Percentiles rank a stretch among this genome's conserved stretches.
Conservation (phyloP, 2,888 invertebrate genomes). For the Sinhomidia bicolor region DNA sequence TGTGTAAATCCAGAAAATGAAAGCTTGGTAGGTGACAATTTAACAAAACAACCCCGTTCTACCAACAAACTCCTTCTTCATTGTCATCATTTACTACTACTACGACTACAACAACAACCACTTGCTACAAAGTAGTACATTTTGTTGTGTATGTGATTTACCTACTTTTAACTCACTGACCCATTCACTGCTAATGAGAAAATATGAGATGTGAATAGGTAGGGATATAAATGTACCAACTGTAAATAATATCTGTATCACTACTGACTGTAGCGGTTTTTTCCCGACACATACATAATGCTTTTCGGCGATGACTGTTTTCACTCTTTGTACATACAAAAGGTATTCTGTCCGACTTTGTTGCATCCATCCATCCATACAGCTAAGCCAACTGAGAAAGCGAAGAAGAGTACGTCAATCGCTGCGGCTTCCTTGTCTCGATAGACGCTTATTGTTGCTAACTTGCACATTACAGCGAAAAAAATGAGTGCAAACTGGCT, state of each 20-base stretch:
- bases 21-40: constrained; percentile 34
- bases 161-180: constrained; percentile 36
- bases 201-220: neutral
- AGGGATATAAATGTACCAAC: neutral
- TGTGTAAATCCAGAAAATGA: constrained; percentile 57
- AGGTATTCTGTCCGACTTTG: constrained; percentile 21
- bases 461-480: constrained; percentile 21
- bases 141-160: constrained; percentile 14
- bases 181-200: constrained; percentile 37
- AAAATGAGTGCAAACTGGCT: constrained; percentile 31
- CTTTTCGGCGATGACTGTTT: constrained; percentile 8
- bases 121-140: constrained; percentile 17
- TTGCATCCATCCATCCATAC: neutral
- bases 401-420: neutral
- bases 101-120: neutral
- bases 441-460: neutral
- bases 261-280: constrained; percentile 24
- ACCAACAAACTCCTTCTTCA: neutral
- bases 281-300: constrained; percentile 32
- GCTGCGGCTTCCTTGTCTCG: neutral
- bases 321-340: too few species aligned
- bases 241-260: constrained; percentile 48
- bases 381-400: neutral
- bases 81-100: neutral
- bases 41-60: neutral